Conservation (phyloP, 1,140 invertebrate genomes). For the Drosophila miranda region DNA sequence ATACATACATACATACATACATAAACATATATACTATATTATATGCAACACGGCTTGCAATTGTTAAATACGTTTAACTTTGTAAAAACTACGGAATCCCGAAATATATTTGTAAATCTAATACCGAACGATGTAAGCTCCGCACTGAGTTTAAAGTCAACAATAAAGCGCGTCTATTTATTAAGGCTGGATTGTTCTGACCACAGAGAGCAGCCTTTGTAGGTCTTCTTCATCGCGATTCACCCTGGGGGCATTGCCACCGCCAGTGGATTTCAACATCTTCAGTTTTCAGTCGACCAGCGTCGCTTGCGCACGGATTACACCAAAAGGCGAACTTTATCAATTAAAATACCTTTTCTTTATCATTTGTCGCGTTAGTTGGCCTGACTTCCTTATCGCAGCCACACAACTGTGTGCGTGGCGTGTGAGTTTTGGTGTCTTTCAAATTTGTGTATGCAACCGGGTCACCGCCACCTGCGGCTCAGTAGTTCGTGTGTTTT, state of each 20-base stretch:
- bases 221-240: conserved; percentile 46
- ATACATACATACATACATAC: conserved; percentile 34
- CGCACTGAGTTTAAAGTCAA: conserved; percentile 59
- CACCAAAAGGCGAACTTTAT: conserved; percentile 9
- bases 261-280: conserved; percentile 18
- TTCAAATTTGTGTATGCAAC: conserved; percentile 28
- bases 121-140: conserved; percentile 45
- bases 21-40: conserved; percentile 11
- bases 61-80: conserved; percentile 35
- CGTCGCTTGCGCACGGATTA: conserved; percentile 28
- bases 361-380: conserved; percentile 21
- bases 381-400: conserved; percentile 25
- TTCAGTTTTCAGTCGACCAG: conserved; percentile 27
- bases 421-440: conserved; percentile 2
- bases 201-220: conserved; percentile 52
- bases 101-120: conserved; percentile 22
- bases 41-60: conserved; percentile 40
- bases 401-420: conserved; percentile 8
- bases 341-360: conserved; percentile 10
- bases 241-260: conserved; percentile 14
- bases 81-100: conserved; percentile 24
- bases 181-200: conserved; percentile 30
- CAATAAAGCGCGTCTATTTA: conserved; percentile 77
- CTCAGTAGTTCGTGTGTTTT: conserved; percentile 49
- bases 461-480: conserved; percentile 20